Percentiles rank a stretch among this genome's conserved stretches.
Conservation (phyloP, 2,113 vertebrate species). For the Orthonyx spaldingii region DNA sequence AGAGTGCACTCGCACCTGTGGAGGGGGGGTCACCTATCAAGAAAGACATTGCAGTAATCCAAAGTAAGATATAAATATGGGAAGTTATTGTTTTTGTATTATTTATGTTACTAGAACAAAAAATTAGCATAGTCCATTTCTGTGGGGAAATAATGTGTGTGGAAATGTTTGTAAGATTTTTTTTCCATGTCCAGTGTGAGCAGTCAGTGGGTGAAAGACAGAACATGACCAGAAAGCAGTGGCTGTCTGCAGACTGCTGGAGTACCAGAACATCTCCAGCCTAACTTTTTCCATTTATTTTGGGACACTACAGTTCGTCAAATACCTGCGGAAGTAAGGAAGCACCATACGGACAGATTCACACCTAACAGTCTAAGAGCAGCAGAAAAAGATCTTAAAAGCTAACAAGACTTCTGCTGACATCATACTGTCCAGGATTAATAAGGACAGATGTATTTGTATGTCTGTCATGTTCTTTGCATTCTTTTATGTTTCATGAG, state of each 20-base stretch:
- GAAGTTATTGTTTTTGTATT: not conserved
- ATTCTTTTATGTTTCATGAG: not conserved
- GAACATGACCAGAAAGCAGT: not conserved
- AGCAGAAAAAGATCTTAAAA: not conserved
- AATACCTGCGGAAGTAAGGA: not conserved
- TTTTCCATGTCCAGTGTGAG: not conserved
- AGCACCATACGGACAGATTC: not conserved
- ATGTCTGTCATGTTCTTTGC: not conserved
- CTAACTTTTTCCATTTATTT: not conserved
- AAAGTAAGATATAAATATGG: slow-evolving; percentile 75
- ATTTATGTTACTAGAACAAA: not conserved
- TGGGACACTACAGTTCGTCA: not conserved
- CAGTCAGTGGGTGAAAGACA: not conserved
- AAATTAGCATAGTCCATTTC: not conserved
- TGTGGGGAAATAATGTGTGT: not conserved
- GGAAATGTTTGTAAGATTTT: not conserved
- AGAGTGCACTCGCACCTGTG: slow-evolving; percentile 91
- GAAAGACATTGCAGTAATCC: slow-evolving; percentile 92
- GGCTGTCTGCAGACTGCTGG: not conserved
- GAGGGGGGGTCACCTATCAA: slow-evolving; percentile 84
- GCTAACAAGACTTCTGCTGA: not conserved
- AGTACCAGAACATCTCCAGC: not conserved
- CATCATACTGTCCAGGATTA: not conserved
- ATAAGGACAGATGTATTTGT: not conserved
- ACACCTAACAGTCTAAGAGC: not conserved